phyloP scores from a whole-genome alignment of 1,140 invertebrate genomes.

The Asbolus verrucosus region DNA sequence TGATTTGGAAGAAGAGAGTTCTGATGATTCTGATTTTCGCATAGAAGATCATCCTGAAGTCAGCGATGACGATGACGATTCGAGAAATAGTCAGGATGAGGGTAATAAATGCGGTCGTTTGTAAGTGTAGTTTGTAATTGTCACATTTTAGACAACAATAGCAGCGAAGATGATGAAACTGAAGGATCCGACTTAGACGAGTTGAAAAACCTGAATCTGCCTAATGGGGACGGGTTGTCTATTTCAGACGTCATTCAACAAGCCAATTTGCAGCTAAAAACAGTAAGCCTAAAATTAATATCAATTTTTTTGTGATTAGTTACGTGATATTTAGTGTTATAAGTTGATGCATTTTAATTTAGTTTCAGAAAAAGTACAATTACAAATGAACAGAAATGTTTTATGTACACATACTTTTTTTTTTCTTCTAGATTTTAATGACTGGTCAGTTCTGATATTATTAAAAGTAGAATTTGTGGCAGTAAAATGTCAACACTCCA shows the following conservation, averaged over 20 bases:
- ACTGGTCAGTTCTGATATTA: too few relatives aligned
- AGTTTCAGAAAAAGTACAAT: too few relatives aligned
- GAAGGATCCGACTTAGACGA: slow-evolving; percentile 65
- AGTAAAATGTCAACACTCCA: too few relatives aligned
- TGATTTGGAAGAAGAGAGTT: slow-evolving; percentile 92
- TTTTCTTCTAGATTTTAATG: too few relatives aligned
- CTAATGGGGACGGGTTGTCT: slow-evolving; percentile 52
- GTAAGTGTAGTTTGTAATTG: too few relatives aligned
- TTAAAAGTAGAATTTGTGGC: too few relatives aligned
- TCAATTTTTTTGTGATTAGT: too few relatives aligned
- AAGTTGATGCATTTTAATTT: too few relatives aligned
- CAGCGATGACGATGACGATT: slow-evolving; percentile 77
- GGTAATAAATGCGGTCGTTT: background rate
- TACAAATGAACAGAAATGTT: too few relatives aligned
- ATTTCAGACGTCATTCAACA: slow-evolving; percentile 70
- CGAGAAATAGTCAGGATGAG: slow-evolving; percentile 68
- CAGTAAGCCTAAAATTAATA: background rate
- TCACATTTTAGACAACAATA: slow-evolving; percentile 59
- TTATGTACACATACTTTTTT: too few relatives aligned
- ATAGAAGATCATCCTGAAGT: slow-evolving; percentile 88
- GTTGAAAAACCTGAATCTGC: slow-evolving; percentile 59
- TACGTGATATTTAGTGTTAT: too few relatives aligned
- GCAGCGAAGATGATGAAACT: slow-evolving; percentile 63
- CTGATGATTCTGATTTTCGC: slow-evolving; percentile 95
- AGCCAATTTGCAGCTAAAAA: slow-evolving; percentile 61